A percentile compares a stretch with the other conserved stretches of the same genome.
phyloP scores from a whole-genome alignment of 2,888 invertebrate species.

The Homarus gammarus region DNA sequence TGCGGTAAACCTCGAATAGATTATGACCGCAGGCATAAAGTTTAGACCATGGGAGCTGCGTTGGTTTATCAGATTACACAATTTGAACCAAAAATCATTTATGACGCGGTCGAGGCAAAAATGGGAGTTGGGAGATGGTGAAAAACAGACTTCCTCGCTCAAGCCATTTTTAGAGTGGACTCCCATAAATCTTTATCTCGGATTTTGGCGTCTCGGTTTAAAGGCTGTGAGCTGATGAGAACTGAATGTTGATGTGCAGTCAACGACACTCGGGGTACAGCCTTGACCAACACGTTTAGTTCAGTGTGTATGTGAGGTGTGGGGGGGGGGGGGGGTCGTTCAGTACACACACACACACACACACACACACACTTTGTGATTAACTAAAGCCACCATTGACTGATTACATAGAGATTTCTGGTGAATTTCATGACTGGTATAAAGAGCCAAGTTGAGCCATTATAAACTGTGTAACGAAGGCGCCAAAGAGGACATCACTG shows the following conservation, averaged over 20 bases:
- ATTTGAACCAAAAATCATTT: slow-evolving; percentile 37
- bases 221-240: slow-evolving; percentile 42
- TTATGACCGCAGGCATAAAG: neutral
- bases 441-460: too few species aligned
- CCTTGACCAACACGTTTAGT: too few species aligned
- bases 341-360: too few species aligned
- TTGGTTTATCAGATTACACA: slow-evolving; percentile 30
- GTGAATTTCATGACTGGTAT: too few species aligned
- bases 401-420: too few species aligned
- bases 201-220: slow-evolving; percentile 65
- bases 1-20: neutral
- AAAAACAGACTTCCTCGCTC: slow-evolving; percentile 29
- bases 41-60: neutral
- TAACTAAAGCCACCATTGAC: too few species aligned
- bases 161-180: slow-evolving; percentile 35
- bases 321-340: too few species aligned
- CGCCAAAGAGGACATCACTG: too few species aligned
- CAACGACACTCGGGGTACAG: too few species aligned
- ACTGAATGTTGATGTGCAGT: slow-evolving; percentile 41
- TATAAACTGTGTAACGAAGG: too few species aligned
- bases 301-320: too few species aligned
- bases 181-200: slow-evolving; percentile 69
- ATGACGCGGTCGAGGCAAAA: slow-evolving; percentile 24
- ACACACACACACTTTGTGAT: too few species aligned
- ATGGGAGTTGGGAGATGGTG: neutral